phyloP scores from a whole-genome alignment of 2,113 vertebrate species.

The Peromyscus leucopus region DNA sequence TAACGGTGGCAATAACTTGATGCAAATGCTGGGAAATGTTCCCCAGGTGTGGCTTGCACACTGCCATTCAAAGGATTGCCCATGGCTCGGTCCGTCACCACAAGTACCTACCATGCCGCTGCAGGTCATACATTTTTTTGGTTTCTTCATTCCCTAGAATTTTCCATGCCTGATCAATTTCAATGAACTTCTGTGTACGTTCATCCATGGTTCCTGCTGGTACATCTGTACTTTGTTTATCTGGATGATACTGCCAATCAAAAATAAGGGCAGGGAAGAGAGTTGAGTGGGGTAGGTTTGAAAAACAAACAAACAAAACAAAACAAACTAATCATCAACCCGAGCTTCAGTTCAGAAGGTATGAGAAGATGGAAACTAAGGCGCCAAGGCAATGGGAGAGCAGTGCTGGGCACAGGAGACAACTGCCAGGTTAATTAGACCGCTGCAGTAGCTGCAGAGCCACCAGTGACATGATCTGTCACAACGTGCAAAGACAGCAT shows the following conservation, averaged over 20 bases:
- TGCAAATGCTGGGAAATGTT: slow-evolving; percentile 77
- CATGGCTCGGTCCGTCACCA: slow-evolving; percentile 66
- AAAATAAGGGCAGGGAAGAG: slow-evolving; percentile 54
- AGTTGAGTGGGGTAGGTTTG: slow-evolving; percentile 5
- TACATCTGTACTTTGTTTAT: slow-evolving; percentile 90
- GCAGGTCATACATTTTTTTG: slow-evolving; percentile 92
- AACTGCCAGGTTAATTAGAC: slow-evolving; percentile 89
- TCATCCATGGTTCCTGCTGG: slow-evolving; percentile 87
- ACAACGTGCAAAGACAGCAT: slow-evolving; percentile 86
- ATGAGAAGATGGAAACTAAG: slow-evolving; percentile 76
- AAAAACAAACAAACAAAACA: slow-evolving; percentile 49
- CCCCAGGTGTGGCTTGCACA: slow-evolving; percentile 69
- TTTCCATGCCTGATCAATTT: slow-evolving; percentile 94
- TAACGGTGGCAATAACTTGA: slow-evolving; percentile 70
- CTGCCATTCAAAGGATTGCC: slow-evolving; percentile 77
- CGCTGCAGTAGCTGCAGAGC: slow-evolving; percentile 83
- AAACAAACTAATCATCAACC: slow-evolving; percentile 17
- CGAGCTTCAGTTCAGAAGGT: slow-evolving; percentile 65
- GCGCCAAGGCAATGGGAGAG: slow-evolving; percentile 80
- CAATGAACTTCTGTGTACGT: slow-evolving; percentile 90
- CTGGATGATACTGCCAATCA: slow-evolving; percentile 93
- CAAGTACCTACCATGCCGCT: slow-evolving; percentile 90
- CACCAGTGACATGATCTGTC: slow-evolving; percentile 85
- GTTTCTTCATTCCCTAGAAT: slow-evolving; percentile 92
- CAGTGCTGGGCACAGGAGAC: slow-evolving; percentile 79